A percentile compares a stretch with the other conserved stretches of the same genome.
Evolutionary conservation across 2,797 vertebrate genomes (phyloP).

Genomic region (Rhinatrema bivittatum): DNA sequence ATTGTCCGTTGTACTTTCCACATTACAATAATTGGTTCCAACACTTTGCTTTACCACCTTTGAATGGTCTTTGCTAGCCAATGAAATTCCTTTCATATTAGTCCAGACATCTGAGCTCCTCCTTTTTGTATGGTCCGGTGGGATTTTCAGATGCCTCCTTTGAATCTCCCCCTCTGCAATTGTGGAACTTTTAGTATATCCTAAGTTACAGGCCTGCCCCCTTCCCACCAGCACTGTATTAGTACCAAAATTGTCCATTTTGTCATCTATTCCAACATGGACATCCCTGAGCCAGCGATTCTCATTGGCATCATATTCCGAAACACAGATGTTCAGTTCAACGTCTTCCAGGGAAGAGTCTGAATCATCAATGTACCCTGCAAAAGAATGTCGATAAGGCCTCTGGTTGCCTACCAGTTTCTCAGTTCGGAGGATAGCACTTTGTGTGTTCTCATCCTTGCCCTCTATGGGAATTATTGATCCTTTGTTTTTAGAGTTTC

Average conservation of each 20-base stretch:
- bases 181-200: constrained; percentile 52
- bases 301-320: constrained; percentile 41
- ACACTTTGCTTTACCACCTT: constrained; percentile 63
- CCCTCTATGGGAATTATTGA: constrained; percentile 46
- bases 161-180: constrained; percentile 49
- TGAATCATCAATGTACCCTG: constrained; percentile 70
- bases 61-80: constrained; percentile 61
- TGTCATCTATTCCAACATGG: constrained; percentile 6
- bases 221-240: constrained; percentile 50
- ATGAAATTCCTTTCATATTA: constrained; percentile 78
- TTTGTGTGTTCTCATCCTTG: constrained; percentile 51
- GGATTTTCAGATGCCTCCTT: constrained; percentile 48
- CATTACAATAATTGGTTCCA: constrained; percentile 62
- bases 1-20: constrained; percentile 61
- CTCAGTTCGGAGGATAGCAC: constrained; percentile 57
- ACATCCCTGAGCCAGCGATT: constrained; percentile 48
- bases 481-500: constrained; percentile 50
- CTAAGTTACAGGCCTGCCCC: constrained; percentile 53
- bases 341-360: constrained; percentile 79
- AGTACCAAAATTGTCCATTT: constrained; percentile 20
- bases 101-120: constrained; percentile 78
- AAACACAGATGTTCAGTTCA: constrained; percentile 50
- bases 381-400: constrained; percentile 78
- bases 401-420: constrained; percentile 48
- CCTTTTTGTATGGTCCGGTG: constrained; percentile 46